These are phyloP conservation scores for Enteromius trimaculatus DNA, from an alignment of 2,797 vertebrate species.

Conservation along the genomic window DNA sequence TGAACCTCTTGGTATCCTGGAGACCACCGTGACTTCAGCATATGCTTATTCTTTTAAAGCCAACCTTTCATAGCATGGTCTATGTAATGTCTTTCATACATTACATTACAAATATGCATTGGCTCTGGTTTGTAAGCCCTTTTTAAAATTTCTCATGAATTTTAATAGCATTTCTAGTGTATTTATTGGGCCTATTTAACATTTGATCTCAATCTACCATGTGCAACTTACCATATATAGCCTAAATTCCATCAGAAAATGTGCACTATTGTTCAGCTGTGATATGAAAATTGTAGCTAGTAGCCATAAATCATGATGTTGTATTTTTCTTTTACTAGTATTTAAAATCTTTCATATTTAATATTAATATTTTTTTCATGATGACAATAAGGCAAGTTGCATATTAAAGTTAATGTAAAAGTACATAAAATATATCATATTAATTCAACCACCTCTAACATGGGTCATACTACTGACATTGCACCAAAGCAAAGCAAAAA, in stretches of 20 bases:
- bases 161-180: conserved; percentile 45
- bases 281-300: not conserved
- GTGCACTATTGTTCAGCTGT: not conserved
- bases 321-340: not conserved
- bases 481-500: not conserved
- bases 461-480: not conserved
- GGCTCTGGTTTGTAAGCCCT: conserved; percentile 27
- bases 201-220: conserved; percentile 19
- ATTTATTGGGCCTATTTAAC: conserved; percentile 34
- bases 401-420: not conserved
- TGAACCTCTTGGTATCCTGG: conserved; percentile 72
- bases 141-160: conserved; percentile 50
- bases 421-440: not conserved
- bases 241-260: not conserved
- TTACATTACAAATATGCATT: conserved; percentile 48
- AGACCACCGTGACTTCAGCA: conserved; percentile 73
- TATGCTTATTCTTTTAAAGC: conserved; percentile 42
- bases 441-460: not conserved
- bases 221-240: not conserved
- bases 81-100: conserved; percentile 50
- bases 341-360: not conserved
- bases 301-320: not conserved
- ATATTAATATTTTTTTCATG: not conserved
- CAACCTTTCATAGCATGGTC: conserved; percentile 39
- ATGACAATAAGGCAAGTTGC: not conserved